A percentile compares a stretch with the other conserved stretches of the same genome.
Conservation (phyloP, 37 sponge, comb jelly and placozoan species). For the Aplysina aerophoba region DNA sequence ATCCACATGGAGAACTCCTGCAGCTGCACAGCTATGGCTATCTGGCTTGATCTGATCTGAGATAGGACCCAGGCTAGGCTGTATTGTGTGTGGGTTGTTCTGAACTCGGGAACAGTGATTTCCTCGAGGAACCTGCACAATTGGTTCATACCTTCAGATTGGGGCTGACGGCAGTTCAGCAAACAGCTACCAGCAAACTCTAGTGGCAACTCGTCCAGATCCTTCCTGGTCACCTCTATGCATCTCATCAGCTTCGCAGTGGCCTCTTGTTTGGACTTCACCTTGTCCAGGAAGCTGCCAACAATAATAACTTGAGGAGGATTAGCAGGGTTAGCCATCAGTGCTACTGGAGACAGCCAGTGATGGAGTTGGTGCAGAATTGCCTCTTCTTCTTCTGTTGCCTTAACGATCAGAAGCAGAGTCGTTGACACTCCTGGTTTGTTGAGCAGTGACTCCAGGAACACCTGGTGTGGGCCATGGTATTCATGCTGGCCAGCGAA, state of each 20-base stretch:
- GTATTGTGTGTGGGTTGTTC: neutral
- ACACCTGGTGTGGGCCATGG: conserved; percentile 25
- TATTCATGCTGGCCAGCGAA: conserved; percentile 48
- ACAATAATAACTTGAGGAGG: neutral
- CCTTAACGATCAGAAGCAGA: neutral
- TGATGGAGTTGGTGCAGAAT: neutral
- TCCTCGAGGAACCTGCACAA: neutral
- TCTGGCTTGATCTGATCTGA: neutral
- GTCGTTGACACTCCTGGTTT: neutral
- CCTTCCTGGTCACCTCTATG: neutral
- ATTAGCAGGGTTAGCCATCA: neutral
- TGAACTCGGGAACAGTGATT: neutral
- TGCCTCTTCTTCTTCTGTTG: neutral
- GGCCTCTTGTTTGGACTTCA: neutral
- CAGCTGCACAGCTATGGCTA: neutral
- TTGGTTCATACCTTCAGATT: neutral
- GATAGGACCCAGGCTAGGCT: conserved; percentile 3
- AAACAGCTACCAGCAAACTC: too few species aligned
- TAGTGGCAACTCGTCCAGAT: neutral
- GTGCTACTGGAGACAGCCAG: neutral
- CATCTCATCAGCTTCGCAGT: neutral
- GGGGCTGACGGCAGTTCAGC: conserved; percentile 10
- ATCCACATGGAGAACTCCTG: too few species aligned
- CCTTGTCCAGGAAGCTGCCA: conserved; percentile 4
- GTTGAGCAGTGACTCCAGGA: conserved; percentile 16